These are phyloP conservation scores for Slavum lentiscoides DNA, from an alignment of 2,888 invertebrate species.

Conservation along the genomic window DNA sequence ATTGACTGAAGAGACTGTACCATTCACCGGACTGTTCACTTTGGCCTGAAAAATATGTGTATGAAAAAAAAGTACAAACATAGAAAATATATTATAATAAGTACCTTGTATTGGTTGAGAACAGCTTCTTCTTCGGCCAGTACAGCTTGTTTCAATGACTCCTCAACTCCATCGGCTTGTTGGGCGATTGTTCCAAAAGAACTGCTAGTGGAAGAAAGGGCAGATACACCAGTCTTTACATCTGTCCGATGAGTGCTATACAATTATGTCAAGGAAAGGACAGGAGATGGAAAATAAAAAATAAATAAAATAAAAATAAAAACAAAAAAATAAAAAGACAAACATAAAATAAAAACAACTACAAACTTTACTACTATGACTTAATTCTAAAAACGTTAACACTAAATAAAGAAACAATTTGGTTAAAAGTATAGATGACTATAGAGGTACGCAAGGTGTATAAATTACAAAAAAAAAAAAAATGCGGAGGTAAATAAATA, in stretches of 20 bases:
- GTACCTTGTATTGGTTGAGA: slow-evolving; percentile 92
- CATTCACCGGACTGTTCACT: slow-evolving; percentile 75
- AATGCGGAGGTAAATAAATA: background rate
- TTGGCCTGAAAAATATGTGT: slow-evolving; percentile 66
- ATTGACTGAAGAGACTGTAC: slow-evolving; percentile 63
- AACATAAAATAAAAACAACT: slow-evolving; percentile 55
- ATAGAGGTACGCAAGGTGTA: background rate
- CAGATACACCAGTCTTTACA: slow-evolving; percentile 85
- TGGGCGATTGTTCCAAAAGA: slow-evolving; percentile 84
- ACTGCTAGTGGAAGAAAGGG: slow-evolving; percentile 83
- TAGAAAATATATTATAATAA: background rate
- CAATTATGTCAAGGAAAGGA: slow-evolving; percentile 44
- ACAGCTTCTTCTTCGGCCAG: slow-evolving; percentile 95
- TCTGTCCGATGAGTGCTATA: slow-evolving; percentile 71
- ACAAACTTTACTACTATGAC: slow-evolving; percentile 46
- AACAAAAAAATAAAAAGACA: slow-evolving; percentile 53
- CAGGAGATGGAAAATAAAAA: slow-evolving; percentile 51
- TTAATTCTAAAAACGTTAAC: slow-evolving; percentile 4
- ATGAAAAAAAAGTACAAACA: background rate
- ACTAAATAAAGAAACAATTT: slow-evolving; percentile 19
- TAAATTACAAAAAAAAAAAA: background rate
- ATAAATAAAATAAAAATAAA: slow-evolving; percentile 51
- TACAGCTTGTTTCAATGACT: slow-evolving; percentile 80
- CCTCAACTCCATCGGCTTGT: slow-evolving; percentile 72
- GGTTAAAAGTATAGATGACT: background rate